Conservation (phyloP, 2,797 vertebrate genomes). For the Arremon brunneinucha region DNA sequence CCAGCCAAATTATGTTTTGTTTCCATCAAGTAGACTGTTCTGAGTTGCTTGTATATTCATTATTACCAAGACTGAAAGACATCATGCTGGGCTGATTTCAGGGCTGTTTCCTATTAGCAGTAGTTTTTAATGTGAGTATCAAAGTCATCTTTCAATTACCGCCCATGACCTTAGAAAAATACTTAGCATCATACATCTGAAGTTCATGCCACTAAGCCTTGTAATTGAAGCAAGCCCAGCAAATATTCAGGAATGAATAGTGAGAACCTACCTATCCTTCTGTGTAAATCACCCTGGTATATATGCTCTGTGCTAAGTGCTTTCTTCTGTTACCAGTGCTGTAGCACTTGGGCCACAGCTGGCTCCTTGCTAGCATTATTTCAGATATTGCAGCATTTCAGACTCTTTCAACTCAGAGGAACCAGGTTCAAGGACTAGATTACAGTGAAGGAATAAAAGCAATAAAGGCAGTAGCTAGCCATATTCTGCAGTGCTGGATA, state of each 20-base stretch:
- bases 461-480: background rate
- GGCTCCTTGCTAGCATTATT: background rate
- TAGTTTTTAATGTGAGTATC: slow-evolving; percentile 11
- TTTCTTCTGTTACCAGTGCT: background rate
- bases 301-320: background rate
- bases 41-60: background rate
- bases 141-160: background rate
- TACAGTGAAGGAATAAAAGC: background rate
- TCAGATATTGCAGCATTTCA: background rate
- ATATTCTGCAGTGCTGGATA: background rate
- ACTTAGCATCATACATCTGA: background rate
- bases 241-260: background rate
- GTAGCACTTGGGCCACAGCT: background rate
- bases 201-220: background rate
- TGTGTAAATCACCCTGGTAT: background rate
- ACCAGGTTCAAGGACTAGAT: background rate
- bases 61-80: slow-evolving; percentile 14
- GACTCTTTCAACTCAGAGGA: background rate
- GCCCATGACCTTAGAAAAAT: background rate
- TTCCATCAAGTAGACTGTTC: background rate
- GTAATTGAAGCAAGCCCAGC: background rate
- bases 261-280: background rate
- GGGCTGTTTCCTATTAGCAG: slow-evolving; percentile 7
- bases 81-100: slow-evolving; percentile 23
- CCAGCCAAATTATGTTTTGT: slow-evolving; percentile 36